phyloP scores from a whole-genome alignment of 1,140 invertebrate species.

The Zaprionus inermis region DNA sequence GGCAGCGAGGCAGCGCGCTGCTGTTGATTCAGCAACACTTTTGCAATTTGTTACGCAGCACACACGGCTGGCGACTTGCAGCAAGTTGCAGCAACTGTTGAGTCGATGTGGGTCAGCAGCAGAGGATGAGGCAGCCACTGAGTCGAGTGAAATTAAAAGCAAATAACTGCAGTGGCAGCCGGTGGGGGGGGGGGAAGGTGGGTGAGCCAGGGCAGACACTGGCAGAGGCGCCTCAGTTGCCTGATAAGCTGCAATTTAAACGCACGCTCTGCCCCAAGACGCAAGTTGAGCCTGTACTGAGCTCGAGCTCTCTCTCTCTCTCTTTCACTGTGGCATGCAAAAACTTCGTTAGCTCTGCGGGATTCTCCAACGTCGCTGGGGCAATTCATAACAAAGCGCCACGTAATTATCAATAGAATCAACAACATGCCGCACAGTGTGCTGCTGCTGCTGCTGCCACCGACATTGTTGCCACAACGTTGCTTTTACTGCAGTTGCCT shows the following conservation, averaged over 20 bases:
- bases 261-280: slow-evolving; percentile 55
- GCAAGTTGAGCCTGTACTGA: slow-evolving; percentile 14
- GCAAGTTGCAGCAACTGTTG: slow-evolving; percentile 70
- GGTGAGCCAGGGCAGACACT: neutral
- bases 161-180: slow-evolving; percentile 65
- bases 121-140: slow-evolving; percentile 43
- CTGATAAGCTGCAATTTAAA: slow-evolving; percentile 74
- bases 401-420: slow-evolving; percentile 78
- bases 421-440: slow-evolving; percentile 53
- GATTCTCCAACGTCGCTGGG: slow-evolving; percentile 18
- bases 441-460: slow-evolving; percentile 9
- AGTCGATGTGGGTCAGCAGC: slow-evolving; percentile 70
- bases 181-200: neutral
- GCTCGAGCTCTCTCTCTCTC: neutral
- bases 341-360: slow-evolving; percentile 52
- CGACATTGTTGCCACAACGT: slow-evolving; percentile 19
- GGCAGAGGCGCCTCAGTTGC: slow-evolving; percentile 16
- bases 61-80: slow-evolving; percentile 11
- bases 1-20: no score
- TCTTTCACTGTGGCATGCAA: slow-evolving; percentile 53
- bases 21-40: slow-evolving; percentile 75
- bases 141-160: slow-evolving; percentile 75
- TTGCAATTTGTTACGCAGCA: slow-evolving; percentile 65
- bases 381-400: slow-evolving; percentile 73
- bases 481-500: slow-evolving; percentile 10